Evolutionary conservation across 2,113 vertebrate genomes (phyloP), one percentile per base, ranked within the genome.

Genomic region (Catagonus wagneri): DNA sequence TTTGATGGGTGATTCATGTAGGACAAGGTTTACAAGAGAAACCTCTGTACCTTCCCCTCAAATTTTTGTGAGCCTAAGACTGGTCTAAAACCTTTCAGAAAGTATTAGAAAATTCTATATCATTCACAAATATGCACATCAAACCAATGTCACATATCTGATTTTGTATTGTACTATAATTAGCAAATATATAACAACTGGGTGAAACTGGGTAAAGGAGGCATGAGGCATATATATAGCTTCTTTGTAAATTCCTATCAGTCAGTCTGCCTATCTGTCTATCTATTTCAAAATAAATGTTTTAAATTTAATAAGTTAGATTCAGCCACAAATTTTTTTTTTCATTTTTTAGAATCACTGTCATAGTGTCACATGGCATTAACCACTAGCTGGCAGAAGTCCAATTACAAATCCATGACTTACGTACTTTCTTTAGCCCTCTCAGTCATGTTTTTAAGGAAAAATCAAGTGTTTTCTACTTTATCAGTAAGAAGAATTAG

Each of bases 201-300:
- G n/a, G 52, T 25, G 4, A 27, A 78, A 88, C 1, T 17, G 4
- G 19, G 2, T 54, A 32, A 83, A 15, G 4, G 15, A 0, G 34
- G 4, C 14, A 27, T 90, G 15, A 81, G 2, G 27, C 3, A 17
- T 68, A 44, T 29, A 13, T 60, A 1, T 27, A 68, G 29, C 20
- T 25, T 50, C 20, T 34, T 29, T 84, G 39, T 12, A 68, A 97
- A 32, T 34, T 92, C 39, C 58, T 68, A 0, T 44, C 20, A 60
- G 4, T 32, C 20, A 63, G 7, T 1, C 13, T 13, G 2, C 52
- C 44, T 44, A 6, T 32, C 20, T 69, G 7, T 1, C 13, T 13
- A 3, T 58, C n/a, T n/a, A 66, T 66, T 91, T 83, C 11, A 52
- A 52, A 60, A 4, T 44, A 76, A 94, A 54, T 20, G 39, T 66